Base-by-base conservation (phyloP, 1,140 invertebrate species). In the Helicoverpa zea region DNA sequence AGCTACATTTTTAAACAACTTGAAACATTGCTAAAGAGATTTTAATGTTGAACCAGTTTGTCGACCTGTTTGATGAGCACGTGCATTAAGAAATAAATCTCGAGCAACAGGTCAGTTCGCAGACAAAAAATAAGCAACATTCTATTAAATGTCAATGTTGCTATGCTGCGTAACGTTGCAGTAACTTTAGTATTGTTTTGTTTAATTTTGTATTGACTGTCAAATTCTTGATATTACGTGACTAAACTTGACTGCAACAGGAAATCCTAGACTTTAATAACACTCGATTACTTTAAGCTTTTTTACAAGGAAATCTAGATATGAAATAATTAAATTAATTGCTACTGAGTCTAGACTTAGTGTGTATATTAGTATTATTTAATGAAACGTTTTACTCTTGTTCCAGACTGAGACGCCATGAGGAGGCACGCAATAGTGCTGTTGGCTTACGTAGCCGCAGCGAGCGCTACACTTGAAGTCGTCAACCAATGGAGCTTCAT, bases 401-500 rank as follows among this genome's bases (percentile, higher is more conserved):
- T 81, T 82, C 7, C 81, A 86, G 83, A 43, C 35, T 54, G 54
- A 52, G 11, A 73, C 51, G 75, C 52, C 61, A 90, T 93, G 90
- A 88, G 83, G 81, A 43, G 73, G 49, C 85, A 81, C n/a, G 73
- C 82, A 16, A 14, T 93, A 23, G 4, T 90, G 18, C 76, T 94
- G 14, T 89, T 87, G 80, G 85, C 87, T 30, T 89, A 85, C 73
- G 52, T 91, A 5, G 89, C 92, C 2, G 75, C 82, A 29, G 88
- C 88, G 18, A 90, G 78, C 59, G 93, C 90, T 0, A 88, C 86
- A 0, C 87, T 98, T 3, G 97, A 98, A 86, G 96, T 97, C 1
- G 88, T 97, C 3, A 97, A 97, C 79, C 96, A 98, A 91, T 98
- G 97, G 97, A 96, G 95, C 18, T 87, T 97, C 1, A 85, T 98